These are phyloP conservation scores for Struthio camelus DNA, from an alignment of 2,113 vertebrate genomes.

Conservation along the genomic window DNA sequence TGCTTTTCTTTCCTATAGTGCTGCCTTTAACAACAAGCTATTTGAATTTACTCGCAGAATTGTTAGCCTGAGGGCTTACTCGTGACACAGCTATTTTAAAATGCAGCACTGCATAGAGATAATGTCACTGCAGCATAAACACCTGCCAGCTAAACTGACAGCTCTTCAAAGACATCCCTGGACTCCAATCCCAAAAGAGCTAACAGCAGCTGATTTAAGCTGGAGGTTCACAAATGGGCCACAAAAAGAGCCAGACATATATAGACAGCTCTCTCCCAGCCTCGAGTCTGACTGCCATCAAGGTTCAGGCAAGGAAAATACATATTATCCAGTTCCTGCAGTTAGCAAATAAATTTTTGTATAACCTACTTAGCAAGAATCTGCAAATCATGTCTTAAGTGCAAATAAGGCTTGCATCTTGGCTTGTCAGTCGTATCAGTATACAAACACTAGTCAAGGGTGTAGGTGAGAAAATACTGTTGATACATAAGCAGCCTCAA, in stretches of 20 bases:
- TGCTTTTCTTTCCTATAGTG: not conserved
- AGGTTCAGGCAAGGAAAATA: not conserved
- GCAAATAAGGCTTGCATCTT: rapidly evolving
- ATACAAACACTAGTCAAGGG: not conserved
- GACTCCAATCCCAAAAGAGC: not conserved
- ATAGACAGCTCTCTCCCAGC: not conserved
- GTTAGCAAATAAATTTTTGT: not conserved
- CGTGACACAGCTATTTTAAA: constrained; percentile 25
- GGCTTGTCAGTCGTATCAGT: not conserved
- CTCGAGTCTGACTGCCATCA: not conserved
- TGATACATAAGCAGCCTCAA: not conserved
- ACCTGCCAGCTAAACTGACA: constrained; percentile 38
- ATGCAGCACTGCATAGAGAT: not conserved
- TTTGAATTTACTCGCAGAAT: not conserved
- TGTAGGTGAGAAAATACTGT: rapidly evolving
- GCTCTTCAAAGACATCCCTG: not conserved
- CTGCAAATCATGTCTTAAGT: not conserved
- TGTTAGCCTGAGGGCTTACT: constrained; percentile 1
- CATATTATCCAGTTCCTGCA: rapidly evolving
- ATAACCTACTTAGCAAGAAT: not conserved
- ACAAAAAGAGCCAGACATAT: not conserved
- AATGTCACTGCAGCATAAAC: not conserved
- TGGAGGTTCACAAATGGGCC: not conserved
- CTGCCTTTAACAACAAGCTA: not conserved
- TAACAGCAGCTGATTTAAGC: not conserved